Base-by-base conservation (phyloP, 2,797 vertebrate genomes). In the Spondyliosoma cantharus region DNA sequence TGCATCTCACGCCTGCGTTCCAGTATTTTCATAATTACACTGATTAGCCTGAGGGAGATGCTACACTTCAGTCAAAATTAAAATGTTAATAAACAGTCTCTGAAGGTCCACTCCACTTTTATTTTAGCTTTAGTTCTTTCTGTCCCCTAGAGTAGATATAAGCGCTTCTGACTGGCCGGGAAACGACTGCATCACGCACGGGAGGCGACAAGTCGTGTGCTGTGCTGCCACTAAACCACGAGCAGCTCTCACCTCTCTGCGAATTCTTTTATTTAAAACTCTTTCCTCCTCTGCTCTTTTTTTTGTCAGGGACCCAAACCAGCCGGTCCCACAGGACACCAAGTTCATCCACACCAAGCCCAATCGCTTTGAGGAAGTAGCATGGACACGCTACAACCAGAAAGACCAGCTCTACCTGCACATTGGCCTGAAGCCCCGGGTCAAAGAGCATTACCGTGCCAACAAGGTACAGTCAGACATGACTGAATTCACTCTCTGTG, bases 341-440 rank as follows among this genome's bases (percentile, higher is more conserved):
- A 99, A 99, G 95, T 99, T 99, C 88, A 99, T 99, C 83, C 98
- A 99, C 86, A 99, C 98, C 20, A 99, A 99, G 89, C 98, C 98
- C 60, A 99, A 99, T 86, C 97, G 98, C 72, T 99, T 99, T 90
- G 98, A 99, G 88, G 98, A 99, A 91, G 98, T 99, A 88, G 98
- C 97, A 56, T 99, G 98, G 98, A 98, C 97, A 48, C 96, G 98
- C 87, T 99, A 99, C 89, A 98, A 98, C 84, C 98, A 99, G 95
- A 99, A 99, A 89, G 98, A 99, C 80, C 98, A 99, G 80, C 96
- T 99, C 12, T 99, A 99, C 91, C 96, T 99, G 71, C 98, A 99
- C 87, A 99, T 99, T 85, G 98, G 98, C 80, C 95, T 99, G 90
- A 99, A 99, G 92, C 98, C 98, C n/a, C 95, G 98, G 42, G 97